phyloP scores from a whole-genome alignment of 2,888 invertebrate species.

The Danaus chrysippus region DNA sequence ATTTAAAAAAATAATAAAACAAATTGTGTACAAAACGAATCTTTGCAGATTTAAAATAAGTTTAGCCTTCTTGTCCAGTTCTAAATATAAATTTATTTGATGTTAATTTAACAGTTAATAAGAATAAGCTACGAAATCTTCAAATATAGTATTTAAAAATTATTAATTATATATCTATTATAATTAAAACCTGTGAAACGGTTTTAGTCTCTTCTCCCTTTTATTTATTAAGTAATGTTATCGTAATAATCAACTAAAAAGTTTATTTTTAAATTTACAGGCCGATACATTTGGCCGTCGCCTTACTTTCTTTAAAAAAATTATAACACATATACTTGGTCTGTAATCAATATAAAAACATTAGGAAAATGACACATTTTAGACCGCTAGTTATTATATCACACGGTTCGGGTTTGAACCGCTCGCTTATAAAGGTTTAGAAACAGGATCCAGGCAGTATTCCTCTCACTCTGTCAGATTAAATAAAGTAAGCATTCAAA shows the following conservation, averaged over 20 bases:
- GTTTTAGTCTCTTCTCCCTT: too few relatives aligned
- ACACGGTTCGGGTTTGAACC: constrained; percentile 96
- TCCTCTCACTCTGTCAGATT: constrained; percentile 93
- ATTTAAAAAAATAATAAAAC: too few relatives aligned
- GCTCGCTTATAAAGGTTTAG: constrained; percentile 94
- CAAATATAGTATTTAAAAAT: too few relatives aligned
- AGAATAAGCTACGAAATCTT: too few relatives aligned
- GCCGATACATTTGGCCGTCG: constrained; percentile 41
- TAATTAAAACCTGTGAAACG: too few relatives aligned
- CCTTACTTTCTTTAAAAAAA: constrained; percentile 49
- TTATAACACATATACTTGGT: constrained; percentile 37
- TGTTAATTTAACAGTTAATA: too few relatives aligned
- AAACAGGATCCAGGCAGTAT: constrained; percentile 92
- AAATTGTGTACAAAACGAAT: too few relatives aligned
- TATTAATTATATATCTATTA: too few relatives aligned
- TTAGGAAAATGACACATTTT: constrained; percentile 31
- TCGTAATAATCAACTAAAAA: background rate
- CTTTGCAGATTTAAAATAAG: too few relatives aligned
- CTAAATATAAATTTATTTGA: too few relatives aligned
- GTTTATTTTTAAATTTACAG: background rate
- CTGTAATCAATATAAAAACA: constrained; percentile 47
- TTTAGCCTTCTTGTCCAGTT: too few relatives aligned
- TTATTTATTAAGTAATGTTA: too few relatives aligned
- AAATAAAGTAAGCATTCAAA: constrained; percentile 85
- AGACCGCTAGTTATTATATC: constrained; percentile 97